Percentiles rank a stretch among this genome's conserved stretches.
Conservation (phyloP, 2,113 vertebrate genomes). For the Siniperca knerii region DNA sequence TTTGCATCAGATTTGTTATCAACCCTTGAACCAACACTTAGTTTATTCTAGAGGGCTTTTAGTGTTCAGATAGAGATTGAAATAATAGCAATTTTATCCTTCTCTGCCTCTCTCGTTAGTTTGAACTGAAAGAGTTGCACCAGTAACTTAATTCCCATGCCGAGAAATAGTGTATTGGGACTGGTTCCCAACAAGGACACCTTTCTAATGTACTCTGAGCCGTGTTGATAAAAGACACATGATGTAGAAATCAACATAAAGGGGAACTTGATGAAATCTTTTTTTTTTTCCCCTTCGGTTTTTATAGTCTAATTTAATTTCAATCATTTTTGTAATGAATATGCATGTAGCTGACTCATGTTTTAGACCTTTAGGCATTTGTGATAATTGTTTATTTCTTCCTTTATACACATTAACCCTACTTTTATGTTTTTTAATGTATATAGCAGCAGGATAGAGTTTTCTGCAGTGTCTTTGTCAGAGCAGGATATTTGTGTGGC, state of each 20-base stretch:
- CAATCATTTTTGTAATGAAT: slow-evolving; percentile 59
- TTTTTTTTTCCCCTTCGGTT: slow-evolving; percentile 31
- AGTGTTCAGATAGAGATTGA: slow-evolving; percentile 20
- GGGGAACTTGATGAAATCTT: slow-evolving; percentile 52
- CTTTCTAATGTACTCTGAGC: slow-evolving; percentile 74
- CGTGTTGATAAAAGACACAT: slow-evolving; percentile 64
- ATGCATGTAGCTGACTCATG: slow-evolving; percentile 74
- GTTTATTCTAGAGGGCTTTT: slow-evolving; percentile 43
- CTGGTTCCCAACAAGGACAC: slow-evolving; percentile 75
- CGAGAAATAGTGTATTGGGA: slow-evolving; percentile 62
- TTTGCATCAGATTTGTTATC: slow-evolving; percentile 43
- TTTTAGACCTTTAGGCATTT: slow-evolving; percentile 63
- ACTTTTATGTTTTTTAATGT: slow-evolving; percentile 55
- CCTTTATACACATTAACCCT: slow-evolving; percentile 57
- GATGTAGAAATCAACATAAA: slow-evolving; percentile 60
- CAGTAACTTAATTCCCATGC: slow-evolving; percentile 38
- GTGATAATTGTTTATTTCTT: slow-evolving; percentile 45
- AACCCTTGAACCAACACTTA: slow-evolving; percentile 53
- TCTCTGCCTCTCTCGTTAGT: slow-evolving; percentile 34
- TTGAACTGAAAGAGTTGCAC: slow-evolving; percentile 43
- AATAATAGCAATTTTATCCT: slow-evolving; percentile 9
- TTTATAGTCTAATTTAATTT: slow-evolving; percentile 56
- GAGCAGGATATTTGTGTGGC: slow-evolving; percentile 44
- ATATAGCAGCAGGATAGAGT: slow-evolving; percentile 60
- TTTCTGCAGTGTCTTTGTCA: slow-evolving; percentile 58